Evolutionary conservation across 1,140 invertebrate genomes (phyloP).

Genomic region (Nasonia longicornis): DNA sequence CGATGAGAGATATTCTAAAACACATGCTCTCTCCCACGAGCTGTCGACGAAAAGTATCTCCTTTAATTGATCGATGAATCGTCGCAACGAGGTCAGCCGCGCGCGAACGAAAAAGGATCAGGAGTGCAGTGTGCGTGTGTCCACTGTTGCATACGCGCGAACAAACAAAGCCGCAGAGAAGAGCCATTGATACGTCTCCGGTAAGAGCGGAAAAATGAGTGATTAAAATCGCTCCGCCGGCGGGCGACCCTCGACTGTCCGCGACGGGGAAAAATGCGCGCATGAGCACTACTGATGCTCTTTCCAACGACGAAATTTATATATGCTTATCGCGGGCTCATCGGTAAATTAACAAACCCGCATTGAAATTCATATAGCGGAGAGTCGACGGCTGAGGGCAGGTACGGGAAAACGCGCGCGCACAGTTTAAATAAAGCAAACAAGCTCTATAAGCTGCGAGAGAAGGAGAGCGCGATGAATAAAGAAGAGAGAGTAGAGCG

Average conservation of each 20-base stretch:
- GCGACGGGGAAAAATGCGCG: neutral
- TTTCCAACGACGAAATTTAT: neutral
- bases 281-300: neutral
- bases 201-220: neutral
- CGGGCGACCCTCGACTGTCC: too few relatives aligned
- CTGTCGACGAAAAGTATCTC: neutral
- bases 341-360: constrained; percentile 37
- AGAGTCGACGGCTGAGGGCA: neutral
- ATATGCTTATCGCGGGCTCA: constrained; percentile 25
- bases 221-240: neutral
- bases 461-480: neutral
- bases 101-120: neutral
- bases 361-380: constrained; percentile 41
- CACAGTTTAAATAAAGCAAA: neutral
- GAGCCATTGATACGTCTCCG: constrained; percentile 16
- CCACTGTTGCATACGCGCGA: neutral
- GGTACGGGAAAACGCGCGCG: neutral
- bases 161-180: neutral
- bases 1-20: neutral
- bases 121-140: neutral
- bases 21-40: neutral
- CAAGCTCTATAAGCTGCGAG: neutral
- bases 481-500: neutral
- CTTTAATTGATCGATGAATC: too few relatives aligned
- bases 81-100: neutral